A percentile compares a stretch with the other conserved stretches of the same genome.
These are phyloP conservation scores for Neelides sp. DNA, from an alignment of 1,140 invertebrate species.

Conservation along the genomic window DNA sequence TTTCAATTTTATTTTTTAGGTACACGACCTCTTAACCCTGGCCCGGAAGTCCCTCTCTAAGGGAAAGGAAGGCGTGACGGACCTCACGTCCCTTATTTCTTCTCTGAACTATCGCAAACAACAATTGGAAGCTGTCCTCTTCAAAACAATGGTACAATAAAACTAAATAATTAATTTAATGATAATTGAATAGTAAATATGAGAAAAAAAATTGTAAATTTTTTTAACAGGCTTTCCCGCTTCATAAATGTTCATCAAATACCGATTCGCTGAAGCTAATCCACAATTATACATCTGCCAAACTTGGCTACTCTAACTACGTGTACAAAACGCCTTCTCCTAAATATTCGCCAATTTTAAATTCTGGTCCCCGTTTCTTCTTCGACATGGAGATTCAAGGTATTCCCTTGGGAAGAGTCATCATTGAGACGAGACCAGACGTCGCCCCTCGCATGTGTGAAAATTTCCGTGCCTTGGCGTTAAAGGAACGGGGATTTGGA, in stretches of 20 bases:
- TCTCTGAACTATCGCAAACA: conserved; percentile 30
- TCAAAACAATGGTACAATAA: conserved; percentile 20
- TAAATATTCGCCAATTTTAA: conserved; percentile 14
- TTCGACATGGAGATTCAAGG: conserved; percentile 58
- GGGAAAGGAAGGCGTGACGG: conserved; percentile 26
- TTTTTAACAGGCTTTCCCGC: conserved; percentile 15
- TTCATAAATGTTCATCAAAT: conserved; percentile 23
- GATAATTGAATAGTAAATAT: background rate
- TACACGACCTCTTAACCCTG: conserved; percentile 25
- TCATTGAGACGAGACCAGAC: conserved; percentile 71
- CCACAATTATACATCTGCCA: conserved; percentile 27
- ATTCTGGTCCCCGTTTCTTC: conserved; percentile 49
- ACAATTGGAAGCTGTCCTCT: conserved; percentile 26
- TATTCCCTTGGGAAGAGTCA: conserved; percentile 53
- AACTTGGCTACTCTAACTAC: conserved; percentile 23
- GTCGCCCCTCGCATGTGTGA: conserved; percentile 78
- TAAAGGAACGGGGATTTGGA: conserved; percentile 61
- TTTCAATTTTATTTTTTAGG: conserved; percentile 10
- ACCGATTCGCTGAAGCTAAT: conserved; percentile 27
- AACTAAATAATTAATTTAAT: conserved; percentile 2
- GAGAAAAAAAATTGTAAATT: background rate
- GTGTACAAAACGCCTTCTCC: no score
- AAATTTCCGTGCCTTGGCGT: conserved; percentile 69
- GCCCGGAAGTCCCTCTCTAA: conserved; percentile 28
- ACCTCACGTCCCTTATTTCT: conserved; percentile 26